Percentiles rank a stretch among this genome's conserved stretches.
Conservation (phyloP, 2,888 invertebrate species). For the Phanerotoma sp. region DNA sequence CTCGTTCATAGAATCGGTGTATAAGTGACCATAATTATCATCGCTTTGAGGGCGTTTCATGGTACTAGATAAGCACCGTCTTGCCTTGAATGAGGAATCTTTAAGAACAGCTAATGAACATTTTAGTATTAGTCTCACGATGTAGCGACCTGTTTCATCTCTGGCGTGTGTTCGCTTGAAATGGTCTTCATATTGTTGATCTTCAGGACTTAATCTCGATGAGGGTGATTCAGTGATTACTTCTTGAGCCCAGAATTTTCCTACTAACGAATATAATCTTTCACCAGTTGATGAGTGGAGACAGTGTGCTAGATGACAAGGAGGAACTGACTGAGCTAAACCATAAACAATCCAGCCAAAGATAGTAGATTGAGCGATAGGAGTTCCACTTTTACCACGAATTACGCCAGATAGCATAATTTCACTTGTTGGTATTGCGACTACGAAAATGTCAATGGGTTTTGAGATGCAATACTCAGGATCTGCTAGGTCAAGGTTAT, state of each 20-base stretch:
- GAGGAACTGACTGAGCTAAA: too few relatives aligned
- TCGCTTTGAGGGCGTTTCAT: neutral
- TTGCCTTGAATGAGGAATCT: neutral
- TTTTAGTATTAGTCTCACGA: slow-evolving; percentile 22
- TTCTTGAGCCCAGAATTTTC: slow-evolving; percentile 7
- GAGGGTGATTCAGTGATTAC: neutral
- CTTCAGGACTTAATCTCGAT: neutral
- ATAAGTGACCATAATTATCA: neutral
- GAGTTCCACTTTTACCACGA: neutral
- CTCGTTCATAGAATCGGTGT: slow-evolving; percentile 14
- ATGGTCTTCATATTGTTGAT: slow-evolving; percentile 23
- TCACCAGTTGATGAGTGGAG: too few relatives aligned
- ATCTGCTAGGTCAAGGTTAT: too few relatives aligned
- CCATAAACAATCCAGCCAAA: slow-evolving; percentile 16
- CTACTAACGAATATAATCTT: neutral
- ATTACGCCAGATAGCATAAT: too few relatives aligned
- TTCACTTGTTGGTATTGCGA: too few relatives aligned
- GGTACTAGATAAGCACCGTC: too few relatives aligned
- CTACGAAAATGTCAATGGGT: too few relatives aligned
- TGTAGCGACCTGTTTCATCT: slow-evolving; percentile 15
- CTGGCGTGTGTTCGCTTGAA: slow-evolving; percentile 25
- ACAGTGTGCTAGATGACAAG: too few relatives aligned
- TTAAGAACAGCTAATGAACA: neutral
- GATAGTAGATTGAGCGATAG: slow-evolving; percentile 12
- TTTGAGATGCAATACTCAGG: too few relatives aligned